Evolutionary conservation across 2,888 invertebrate species (phyloP), one percentile per base, ranked within the genome.

Genomic region (Noctuana brunneofusca): DNA sequence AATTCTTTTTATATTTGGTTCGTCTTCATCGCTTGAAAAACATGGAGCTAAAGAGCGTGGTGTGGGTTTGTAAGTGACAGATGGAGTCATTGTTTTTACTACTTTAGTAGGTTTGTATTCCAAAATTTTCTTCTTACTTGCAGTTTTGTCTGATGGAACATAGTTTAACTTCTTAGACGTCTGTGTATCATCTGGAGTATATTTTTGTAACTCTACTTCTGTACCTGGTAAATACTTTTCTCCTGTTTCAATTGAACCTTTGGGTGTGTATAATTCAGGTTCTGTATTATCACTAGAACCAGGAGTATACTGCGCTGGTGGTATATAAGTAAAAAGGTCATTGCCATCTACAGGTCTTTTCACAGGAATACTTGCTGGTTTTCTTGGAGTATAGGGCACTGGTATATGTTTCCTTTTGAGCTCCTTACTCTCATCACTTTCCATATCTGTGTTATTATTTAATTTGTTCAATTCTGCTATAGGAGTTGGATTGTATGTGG

Each of bases 401-500:
- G 92, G 92, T 69, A 92, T 92, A 71, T 92, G 92, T 71, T 84
- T 82, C 67, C 79, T 87, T 69, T 79, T 82, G 72, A 85, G 85
- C 70, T 89, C 89, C 65, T 72, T 76, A 50, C 65, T 68, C 43
- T 86, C 88, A 58, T 87, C 85, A 64, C 68, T 74, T 56, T 74
- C 81, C 66, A 83, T 86, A 32, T 72, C 69, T 52, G 84, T 85
- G 58, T 73, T 68, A 69, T 74, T 84, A 68, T 76, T 84, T 64
- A 87, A 87, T 78, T 91, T 92, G 65, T 91, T 88, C 30, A 94
- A 80, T 80, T 94, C 93, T 0, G 94, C 84, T 75, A 94, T 94
- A 0, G 94, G 94, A 1, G 94, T 94, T 22, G 94, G 94, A 75
- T 94, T 94, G 73, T 94, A 95, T 3, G 90, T 92, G 30, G 76